Percentiles rank a stretch among this genome's conserved stretches.
These are phyloP conservation scores for Arremon brunneinucha DNA, from an alignment of 2,797 vertebrate species.

Conservation along the genomic window DNA sequence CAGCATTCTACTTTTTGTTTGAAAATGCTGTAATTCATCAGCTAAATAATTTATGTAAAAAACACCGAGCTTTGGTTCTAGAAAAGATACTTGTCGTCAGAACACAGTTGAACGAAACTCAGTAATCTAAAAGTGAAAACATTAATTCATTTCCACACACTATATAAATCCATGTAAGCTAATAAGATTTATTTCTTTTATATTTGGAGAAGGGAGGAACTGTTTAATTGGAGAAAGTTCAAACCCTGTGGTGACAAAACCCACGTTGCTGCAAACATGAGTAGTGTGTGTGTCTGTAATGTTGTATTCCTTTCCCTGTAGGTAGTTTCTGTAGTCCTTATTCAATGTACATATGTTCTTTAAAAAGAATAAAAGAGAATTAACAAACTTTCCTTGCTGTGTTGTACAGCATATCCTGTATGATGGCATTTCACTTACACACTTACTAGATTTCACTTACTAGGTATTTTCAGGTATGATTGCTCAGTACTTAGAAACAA, in stretches of 20 bases:
- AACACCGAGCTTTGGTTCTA: neutral
- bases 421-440: neutral
- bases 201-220: neutral
- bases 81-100: neutral
- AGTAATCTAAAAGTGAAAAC: neutral
- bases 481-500: neutral
- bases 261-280: rapidly evolving
- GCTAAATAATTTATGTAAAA: neutral
- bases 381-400: neutral
- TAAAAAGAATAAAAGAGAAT: neutral
- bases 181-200: neutral
- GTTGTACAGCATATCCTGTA: neutral
- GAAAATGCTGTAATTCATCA: neutral
- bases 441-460: neutral
- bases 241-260: neutral
- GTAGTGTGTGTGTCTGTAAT: neutral
- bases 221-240: neutral
- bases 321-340: neutral
- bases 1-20: neutral
- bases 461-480: neutral
- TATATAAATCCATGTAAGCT: neutral
- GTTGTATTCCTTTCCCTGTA: neutral
- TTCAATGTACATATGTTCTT: rapidly evolving
- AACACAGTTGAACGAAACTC: neutral
- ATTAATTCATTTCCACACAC: neutral